Percentiles rank a stretch among this genome's conserved stretches.
These are phyloP conservation scores for Euphonia xanthogaster DNA, from an alignment of 2,797 vertebrate genomes.

Conservation along the genomic window DNA sequence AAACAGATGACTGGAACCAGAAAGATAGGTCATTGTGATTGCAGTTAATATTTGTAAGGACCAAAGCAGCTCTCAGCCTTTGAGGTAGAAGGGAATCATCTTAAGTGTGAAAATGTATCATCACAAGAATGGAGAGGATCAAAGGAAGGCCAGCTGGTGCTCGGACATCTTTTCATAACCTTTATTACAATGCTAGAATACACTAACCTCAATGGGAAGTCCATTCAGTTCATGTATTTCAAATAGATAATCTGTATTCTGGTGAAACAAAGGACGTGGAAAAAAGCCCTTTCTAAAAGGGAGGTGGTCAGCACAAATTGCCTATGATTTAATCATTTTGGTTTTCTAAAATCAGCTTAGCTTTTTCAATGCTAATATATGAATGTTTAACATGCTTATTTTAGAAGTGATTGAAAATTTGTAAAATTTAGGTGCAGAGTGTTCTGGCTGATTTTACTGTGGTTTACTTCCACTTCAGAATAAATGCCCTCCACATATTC, in stretches of 20 bases:
- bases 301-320: slow-evolving; percentile 53
- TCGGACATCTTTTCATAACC: slow-evolving; percentile 69
- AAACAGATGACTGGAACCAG: slow-evolving; percentile 72
- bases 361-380: slow-evolving; percentile 16
- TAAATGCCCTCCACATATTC: neutral
- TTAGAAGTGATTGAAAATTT: neutral
- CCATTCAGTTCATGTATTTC: slow-evolving; percentile 54
- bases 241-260: slow-evolving; percentile 62
- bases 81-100: slow-evolving; percentile 69
- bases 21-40: slow-evolving; percentile 68
- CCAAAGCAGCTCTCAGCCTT: slow-evolving; percentile 65
- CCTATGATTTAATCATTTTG: slow-evolving; percentile 63
- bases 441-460: neutral
- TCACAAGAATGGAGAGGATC: slow-evolving; percentile 67
- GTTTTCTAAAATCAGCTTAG: slow-evolving; percentile 40
- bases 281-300: slow-evolving; percentile 36
- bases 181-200: slow-evolving; percentile 66
- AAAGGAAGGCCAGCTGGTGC: slow-evolving; percentile 70
- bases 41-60: slow-evolving; percentile 71
- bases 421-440: neutral
- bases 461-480: neutral
- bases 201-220: slow-evolving; percentile 66
- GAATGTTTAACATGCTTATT: neutral
- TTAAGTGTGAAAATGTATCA: slow-evolving; percentile 72
- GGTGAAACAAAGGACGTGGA: slow-evolving; percentile 43